phyloP scores from a whole-genome alignment of 1,140 invertebrate species.

The Zeugodacus cucurbitae region DNA sequence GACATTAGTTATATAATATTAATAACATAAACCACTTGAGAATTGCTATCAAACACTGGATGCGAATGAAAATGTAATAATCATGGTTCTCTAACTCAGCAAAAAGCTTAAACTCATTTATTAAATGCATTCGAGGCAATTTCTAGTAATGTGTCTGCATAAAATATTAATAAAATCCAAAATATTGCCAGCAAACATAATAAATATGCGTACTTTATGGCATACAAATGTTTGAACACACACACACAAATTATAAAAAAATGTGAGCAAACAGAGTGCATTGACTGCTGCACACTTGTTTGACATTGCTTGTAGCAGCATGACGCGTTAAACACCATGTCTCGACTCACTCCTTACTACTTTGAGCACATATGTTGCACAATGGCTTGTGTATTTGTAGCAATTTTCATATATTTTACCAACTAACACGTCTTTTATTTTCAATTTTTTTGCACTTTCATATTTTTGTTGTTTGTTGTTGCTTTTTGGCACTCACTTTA shows the following conservation, averaged over 20 bases:
- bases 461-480: constrained; percentile 3
- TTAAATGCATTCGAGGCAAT: no score
- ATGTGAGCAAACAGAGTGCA: neutral
- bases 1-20: no score
- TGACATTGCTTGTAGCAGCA: neutral
- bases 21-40: no score
- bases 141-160: no score
- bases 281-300: neutral
- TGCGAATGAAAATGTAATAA: no score
- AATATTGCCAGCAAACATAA: no score
- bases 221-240: neutral
- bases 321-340: neutral
- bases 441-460: neutral
- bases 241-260: no score
- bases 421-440: neutral
- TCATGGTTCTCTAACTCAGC: no score
- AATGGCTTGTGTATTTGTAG: neutral
- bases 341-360: neutral
- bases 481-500: constrained; percentile 18
- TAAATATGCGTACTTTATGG: neutral
- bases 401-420: neutral
- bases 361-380: neutral
- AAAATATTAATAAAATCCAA: no score
- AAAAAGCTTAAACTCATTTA: no score
- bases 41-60: no score